phyloP scores from a whole-genome alignment of 2,797 vertebrate genomes.

The Pampus argenteus region DNA sequence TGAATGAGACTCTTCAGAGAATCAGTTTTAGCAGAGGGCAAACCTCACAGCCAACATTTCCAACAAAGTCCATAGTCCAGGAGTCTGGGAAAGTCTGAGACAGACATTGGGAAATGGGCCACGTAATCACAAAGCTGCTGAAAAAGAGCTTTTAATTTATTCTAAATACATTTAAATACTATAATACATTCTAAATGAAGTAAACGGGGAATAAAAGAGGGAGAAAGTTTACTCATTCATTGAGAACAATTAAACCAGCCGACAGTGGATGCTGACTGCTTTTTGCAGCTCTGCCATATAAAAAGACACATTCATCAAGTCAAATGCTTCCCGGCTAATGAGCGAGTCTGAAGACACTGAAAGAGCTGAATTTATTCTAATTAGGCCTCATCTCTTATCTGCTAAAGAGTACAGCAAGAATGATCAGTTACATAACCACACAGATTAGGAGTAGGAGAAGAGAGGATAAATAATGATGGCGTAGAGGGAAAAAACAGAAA shows the following conservation, averaged over 20 bases:
- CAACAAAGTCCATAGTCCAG: constrained; percentile 57
- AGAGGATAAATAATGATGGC: constrained; percentile 56
- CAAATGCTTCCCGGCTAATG: constrained; percentile 27
- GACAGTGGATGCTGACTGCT: background rate
- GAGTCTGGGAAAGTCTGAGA: constrained; percentile 22
- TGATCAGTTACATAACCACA: constrained; percentile 62
- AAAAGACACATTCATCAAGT: constrained; percentile 25
- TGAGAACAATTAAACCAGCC: background rate
- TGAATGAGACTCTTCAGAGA: constrained; percentile 6
- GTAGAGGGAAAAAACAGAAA: constrained; percentile 36
- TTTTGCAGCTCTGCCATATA: background rate
- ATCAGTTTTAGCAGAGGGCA: constrained; percentile 2
- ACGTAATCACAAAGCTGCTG: constrained; percentile 9
- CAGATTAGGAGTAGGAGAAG: constrained; percentile 56
- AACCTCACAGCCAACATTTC: constrained; percentile 4
- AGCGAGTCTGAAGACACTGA: constrained; percentile 33
- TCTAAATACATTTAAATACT: too few species aligned
- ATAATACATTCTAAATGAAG: too few species aligned
- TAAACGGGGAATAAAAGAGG: background rate
- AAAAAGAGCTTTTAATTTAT: background rate
- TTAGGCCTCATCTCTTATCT: constrained; percentile 35
- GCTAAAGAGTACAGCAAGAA: constrained; percentile 25
- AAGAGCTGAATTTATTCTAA: constrained; percentile 38
- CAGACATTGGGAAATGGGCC: constrained; percentile 18
- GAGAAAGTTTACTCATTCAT: constrained; percentile 6